Percentiles rank a stretch among this genome's conserved stretches.
Evolutionary conservation across 23 tunicate genomes (phyloP).

Genomic region (Trididemnum nubilum): DNA sequence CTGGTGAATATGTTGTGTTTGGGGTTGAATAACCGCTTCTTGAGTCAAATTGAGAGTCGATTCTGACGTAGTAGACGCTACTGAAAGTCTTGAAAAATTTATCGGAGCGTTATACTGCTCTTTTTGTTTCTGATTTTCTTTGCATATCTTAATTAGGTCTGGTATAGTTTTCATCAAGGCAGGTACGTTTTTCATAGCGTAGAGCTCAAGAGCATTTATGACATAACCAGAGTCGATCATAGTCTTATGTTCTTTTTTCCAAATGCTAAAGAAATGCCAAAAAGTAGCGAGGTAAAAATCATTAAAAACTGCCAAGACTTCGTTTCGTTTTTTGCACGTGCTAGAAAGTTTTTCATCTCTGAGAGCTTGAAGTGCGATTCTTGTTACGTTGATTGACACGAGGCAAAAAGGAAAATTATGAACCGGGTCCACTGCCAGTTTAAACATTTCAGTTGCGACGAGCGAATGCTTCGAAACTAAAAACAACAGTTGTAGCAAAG

Average conservation of each 20-base stretch:
- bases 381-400: conserved; percentile 72
- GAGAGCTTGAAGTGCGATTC: conserved; percentile 68
- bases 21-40: background rate
- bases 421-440: conserved; percentile 52
- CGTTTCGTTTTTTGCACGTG: conserved; percentile 64
- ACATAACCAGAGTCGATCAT: conserved; percentile 83
- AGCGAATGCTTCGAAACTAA: conserved; percentile 29
- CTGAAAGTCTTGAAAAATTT: background rate
- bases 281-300: conserved; percentile 72
- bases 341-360: conserved; percentile 63
- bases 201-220: conserved; percentile 34
- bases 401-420: conserved; percentile 84
- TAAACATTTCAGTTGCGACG: conserved; percentile 44
- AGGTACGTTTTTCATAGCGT: conserved; percentile 36
- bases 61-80: background rate
- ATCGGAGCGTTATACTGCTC: background rate
- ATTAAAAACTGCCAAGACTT: conserved; percentile 65
- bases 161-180: conserved; percentile 31
- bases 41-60: background rate
- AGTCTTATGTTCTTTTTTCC: conserved; percentile 84
- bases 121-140: background rate
- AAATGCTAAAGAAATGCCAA: conserved; percentile 53
- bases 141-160: background rate
- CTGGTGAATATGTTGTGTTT: too few relatives aligned
- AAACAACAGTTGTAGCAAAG: conserved; percentile 66